A percentile compares a stretch with the other conserved stretches of the same genome.
Evolutionary conservation across 2,797 vertebrate genomes (phyloP).

Genomic region (Rhynchotus rufescens): DNA sequence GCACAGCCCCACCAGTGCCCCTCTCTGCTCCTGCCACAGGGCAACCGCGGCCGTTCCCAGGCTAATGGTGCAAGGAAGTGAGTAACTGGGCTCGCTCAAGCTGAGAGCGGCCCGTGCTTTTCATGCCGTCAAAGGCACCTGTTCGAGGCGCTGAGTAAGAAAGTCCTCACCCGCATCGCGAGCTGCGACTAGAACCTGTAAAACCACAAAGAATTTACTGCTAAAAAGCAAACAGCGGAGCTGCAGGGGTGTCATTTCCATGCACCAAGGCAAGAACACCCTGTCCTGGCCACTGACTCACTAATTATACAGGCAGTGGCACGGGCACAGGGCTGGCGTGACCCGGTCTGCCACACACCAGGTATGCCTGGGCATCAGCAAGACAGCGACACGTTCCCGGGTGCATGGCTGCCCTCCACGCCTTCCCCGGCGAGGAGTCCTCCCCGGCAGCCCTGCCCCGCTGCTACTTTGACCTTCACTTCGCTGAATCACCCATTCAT

Average conservation of each 20-base stretch:
- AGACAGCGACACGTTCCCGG: background rate
- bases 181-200: constrained; percentile 29
- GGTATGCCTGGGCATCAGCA: background rate
- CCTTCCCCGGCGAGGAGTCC: background rate
- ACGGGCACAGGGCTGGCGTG: constrained; percentile 14
- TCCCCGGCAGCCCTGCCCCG: constrained; percentile 3
- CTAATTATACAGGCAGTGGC: constrained; percentile 58
- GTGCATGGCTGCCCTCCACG: background rate
- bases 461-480: constrained; percentile 6
- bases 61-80: background rate
- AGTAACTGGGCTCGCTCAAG: background rate
- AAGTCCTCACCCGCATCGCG: fast-evolving
- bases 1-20: background rate
- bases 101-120: background rate
- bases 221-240: constrained; percentile 50
- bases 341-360: background rate
- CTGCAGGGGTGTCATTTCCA: constrained; percentile 54
- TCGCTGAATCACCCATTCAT: background rate
- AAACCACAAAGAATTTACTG: constrained; percentile 62
- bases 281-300: constrained; percentile 63
- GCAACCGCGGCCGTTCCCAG: too few species aligned
- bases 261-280: constrained; percentile 43
- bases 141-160: background rate
- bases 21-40: background rate
- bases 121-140: constrained; percentile 3